phyloP scores from a whole-genome alignment of 2,797 vertebrate species.

The Aplochiton taeniatus region DNA sequence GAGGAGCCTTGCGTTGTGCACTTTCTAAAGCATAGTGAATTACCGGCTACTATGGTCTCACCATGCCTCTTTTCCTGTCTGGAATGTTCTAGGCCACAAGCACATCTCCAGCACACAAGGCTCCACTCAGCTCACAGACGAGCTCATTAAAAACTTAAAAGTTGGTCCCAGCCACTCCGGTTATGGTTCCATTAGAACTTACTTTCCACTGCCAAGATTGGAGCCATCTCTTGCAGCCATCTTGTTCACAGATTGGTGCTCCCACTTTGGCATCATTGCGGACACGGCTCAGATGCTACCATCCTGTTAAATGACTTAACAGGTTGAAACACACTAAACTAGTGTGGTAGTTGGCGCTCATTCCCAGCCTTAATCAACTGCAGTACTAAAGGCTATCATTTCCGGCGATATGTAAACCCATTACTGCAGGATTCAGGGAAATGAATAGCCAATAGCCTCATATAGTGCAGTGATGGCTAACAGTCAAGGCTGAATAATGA shows the following conservation, averaged over 20 bases:
- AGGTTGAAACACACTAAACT: conserved; percentile 37
- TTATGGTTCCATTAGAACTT: conserved; percentile 32
- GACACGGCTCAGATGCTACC: conserved; percentile 45
- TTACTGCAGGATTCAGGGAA: not conserved
- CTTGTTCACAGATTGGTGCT: too few relatives aligned
- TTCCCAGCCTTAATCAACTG: conserved; percentile 17
- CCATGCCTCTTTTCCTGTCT: not conserved
- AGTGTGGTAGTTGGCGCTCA: conserved; percentile 24
- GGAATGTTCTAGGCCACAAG: not conserved
- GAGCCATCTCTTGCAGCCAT: not conserved
- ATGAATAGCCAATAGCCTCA: not conserved
- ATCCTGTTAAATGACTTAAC: conserved; percentile 39
- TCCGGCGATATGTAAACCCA: not conserved
- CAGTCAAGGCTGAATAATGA: not conserved
- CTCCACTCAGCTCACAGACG: not conserved
- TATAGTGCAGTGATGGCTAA: too few relatives aligned
- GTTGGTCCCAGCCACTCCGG: conserved; percentile 5
- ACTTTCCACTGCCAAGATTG: conserved; percentile 13
- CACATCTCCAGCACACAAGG: not conserved
- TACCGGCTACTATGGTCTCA: not conserved
- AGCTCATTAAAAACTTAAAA: not conserved
- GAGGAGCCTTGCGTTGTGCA: too few relatives aligned
- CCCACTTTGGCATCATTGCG: too few relatives aligned
- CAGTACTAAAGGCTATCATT: conserved; percentile 4
- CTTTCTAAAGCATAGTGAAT: not conserved